Conservation (phyloP, 2,888 invertebrate genomes). For the Acronicta leporina region DNA sequence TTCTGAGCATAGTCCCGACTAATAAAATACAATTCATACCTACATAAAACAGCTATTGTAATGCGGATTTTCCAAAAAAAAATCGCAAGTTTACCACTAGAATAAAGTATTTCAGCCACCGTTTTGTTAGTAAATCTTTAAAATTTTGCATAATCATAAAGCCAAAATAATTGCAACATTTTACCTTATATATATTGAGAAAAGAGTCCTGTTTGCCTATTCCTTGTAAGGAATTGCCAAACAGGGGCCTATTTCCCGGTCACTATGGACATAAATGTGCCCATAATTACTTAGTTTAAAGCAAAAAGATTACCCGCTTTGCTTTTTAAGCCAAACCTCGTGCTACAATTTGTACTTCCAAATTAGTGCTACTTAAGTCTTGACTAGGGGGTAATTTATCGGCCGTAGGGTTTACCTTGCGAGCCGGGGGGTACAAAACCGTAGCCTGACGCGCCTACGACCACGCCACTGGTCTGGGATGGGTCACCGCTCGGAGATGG, state of each 20-base stretch:
- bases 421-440: conserved; percentile 94
- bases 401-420: conserved; percentile 89
- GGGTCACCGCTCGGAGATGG: conserved; percentile 91
- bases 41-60: conserved; percentile 26
- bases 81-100: conserved; percentile 22
- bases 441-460: conserved; percentile 95
- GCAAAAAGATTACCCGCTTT: background rate
- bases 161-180: conserved; percentile 18
- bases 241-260: conserved; percentile 31
- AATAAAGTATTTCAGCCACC: conserved; percentile 38
- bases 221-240: conserved; percentile 30
- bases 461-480: conserved; percentile 93
- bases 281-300: background rate
- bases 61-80: conserved; percentile 14
- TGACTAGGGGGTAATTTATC: conserved; percentile 75
- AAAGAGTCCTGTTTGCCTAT: conserved; percentile 38
- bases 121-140: conserved; percentile 40
- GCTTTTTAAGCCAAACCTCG: conserved; percentile 34
- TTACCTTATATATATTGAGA: conserved; percentile 36
- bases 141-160: conserved; percentile 9
- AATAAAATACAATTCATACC: conserved; percentile 25
- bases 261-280: conserved; percentile 1
- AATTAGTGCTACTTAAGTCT: conserved; percentile 79
- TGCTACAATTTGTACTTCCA: conserved; percentile 58
- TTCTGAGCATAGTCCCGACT: conserved; percentile 20